phyloP scores from a whole-genome alignment of 2,888 invertebrate species.

The Tetragnatha montana region DNA sequence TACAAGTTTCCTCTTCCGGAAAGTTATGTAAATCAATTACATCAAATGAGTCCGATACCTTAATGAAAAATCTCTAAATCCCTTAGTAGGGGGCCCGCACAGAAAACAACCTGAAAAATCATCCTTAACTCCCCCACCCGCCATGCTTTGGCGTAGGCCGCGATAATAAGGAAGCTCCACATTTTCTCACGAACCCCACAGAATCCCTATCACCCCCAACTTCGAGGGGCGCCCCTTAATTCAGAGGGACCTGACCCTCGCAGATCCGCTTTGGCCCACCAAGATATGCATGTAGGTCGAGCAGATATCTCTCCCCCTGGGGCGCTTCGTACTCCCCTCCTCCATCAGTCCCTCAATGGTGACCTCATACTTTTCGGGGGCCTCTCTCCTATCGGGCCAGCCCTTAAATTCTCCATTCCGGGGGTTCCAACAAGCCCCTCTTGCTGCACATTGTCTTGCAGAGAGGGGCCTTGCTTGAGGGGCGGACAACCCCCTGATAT shows the following conservation, averaged over 20 bases:
- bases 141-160: no score
- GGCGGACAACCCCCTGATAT: slow-evolving; percentile 28
- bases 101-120: no score
- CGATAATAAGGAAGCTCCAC: no score
- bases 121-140: no score
- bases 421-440: slow-evolving; percentile 20
- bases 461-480: slow-evolving; percentile 32
- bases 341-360: background rate
- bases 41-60: no score
- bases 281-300: background rate
- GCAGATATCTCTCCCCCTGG: background rate
- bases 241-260: background rate
- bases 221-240: no score
- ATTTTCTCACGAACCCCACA: no score
- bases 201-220: no score
- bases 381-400: background rate
- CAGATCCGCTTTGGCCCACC: background rate
- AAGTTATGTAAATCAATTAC: no score
- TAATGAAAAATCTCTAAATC: no score
- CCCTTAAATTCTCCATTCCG: background rate
- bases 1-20: no score
- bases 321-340: background rate
- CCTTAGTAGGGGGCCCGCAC: no score
- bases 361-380: slow-evolving; percentile 46
- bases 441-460: slow-evolving; percentile 22